A percentile compares a stretch with the other conserved stretches of the same genome.
Conservation (phyloP, 2,888 invertebrate species). For the Tachystola acroxantha region DNA sequence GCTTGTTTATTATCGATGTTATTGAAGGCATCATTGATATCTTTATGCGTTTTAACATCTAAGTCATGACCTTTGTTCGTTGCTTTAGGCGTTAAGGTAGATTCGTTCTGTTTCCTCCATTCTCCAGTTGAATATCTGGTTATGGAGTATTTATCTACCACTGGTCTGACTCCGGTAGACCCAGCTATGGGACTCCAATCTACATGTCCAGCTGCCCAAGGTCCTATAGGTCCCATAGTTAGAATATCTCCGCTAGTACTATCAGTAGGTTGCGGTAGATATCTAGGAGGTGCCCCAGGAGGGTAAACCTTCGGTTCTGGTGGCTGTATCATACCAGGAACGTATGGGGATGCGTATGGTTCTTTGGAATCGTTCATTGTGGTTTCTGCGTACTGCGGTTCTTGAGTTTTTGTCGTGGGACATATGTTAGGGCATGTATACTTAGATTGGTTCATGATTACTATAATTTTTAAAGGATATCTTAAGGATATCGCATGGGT, state of each 20-base stretch:
- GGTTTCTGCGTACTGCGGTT: not conserved
- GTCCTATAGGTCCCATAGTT: slow-evolving; percentile 71
- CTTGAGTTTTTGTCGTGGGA: not conserved
- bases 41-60: slow-evolving; percentile 37
- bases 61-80: slow-evolving; percentile 47
- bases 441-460: not conserved
- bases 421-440: not conserved
- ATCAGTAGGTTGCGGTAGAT: slow-evolving; percentile 61
- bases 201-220: slow-evolving; percentile 87
- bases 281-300: slow-evolving; percentile 52
- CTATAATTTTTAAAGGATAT: not conserved
- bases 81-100: slow-evolving; percentile 57
- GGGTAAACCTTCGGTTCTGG: slow-evolving; percentile 45
- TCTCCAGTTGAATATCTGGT: slow-evolving; percentile 85
- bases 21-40: slow-evolving; percentile 75
- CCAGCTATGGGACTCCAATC: slow-evolving; percentile 86
- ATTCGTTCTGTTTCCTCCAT: slow-evolving; percentile 82
- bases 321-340: slow-evolving; percentile 52
- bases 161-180: slow-evolving; percentile 85
- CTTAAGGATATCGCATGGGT: not conserved
- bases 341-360: slow-evolving; percentile 28
- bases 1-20: slow-evolving; percentile 71
- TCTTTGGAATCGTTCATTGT: not conserved
- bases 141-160: slow-evolving; percentile 88
- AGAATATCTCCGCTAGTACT: slow-evolving; percentile 63